These are phyloP conservation scores for Meloidogyne floridensis DNA, from an alignment of 1,140 invertebrate genomes.

Conservation along the genomic window DNA sequence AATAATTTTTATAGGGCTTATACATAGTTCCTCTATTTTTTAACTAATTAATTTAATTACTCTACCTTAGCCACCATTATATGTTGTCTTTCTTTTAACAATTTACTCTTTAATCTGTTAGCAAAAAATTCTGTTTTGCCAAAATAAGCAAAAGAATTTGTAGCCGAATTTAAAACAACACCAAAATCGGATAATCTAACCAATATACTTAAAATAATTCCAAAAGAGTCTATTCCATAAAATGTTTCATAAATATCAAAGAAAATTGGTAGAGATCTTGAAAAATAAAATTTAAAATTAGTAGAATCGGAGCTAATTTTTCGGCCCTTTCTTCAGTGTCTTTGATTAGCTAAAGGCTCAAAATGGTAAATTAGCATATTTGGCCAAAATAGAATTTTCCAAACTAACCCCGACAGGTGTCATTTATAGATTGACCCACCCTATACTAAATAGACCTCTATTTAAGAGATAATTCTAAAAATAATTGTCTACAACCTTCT, in stretches of 20 bases:
- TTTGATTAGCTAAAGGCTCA: conserved; percentile 24
- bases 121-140: conserved; percentile 39
- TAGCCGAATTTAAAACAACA: conserved; percentile 52
- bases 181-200: conserved; percentile 54
- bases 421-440: too few relatives aligned
- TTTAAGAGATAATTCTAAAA: too few relatives aligned
- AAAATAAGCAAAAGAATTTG: conserved; percentile 57
- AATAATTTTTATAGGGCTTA: too few relatives aligned
- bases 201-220: conserved; percentile 43
- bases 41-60: neutral
- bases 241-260: conserved; percentile 53
- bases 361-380: too few relatives aligned
- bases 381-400: too few relatives aligned
- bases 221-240: conserved; percentile 55
- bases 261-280: conserved; percentile 49
- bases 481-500: too few relatives aligned
- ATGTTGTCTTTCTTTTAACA: conserved; percentile 37
- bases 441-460: too few relatives aligned
- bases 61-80: conserved; percentile 28
- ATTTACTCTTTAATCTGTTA: conserved; percentile 39
- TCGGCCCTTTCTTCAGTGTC: conserved; percentile 27
- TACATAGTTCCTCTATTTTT: too few relatives aligned
- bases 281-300: neutral
- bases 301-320: too few relatives aligned
- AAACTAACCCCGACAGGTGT: too few relatives aligned